Conservation (phyloP, 1,140 invertebrate genomes). For the Whitmania pigra region DNA sequence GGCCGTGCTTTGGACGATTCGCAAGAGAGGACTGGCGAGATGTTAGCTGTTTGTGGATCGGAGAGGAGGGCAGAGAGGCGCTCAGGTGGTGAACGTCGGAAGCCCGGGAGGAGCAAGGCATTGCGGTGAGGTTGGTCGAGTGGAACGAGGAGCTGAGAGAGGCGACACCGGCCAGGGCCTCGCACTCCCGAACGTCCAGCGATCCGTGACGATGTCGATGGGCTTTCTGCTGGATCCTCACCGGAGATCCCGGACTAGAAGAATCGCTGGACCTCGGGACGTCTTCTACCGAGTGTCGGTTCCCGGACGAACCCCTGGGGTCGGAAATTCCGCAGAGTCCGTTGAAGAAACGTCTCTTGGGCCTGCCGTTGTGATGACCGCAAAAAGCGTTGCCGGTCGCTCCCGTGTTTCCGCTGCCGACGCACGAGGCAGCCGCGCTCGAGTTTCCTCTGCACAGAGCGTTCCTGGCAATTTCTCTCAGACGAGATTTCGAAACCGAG, state of each 20-base stretch:
- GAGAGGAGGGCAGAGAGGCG: constrained; percentile 35
- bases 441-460: constrained; percentile 15
- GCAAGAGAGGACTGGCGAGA: too few relatives aligned
- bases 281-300: background rate
- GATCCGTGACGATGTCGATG: background rate
- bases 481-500: background rate
- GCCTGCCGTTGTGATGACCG: background rate
- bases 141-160: background rate
- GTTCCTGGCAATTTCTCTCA: constrained; percentile 13
- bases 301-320: background rate
- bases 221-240: background rate
- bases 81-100: constrained; percentile 21
- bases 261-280: constrained; percentile 15
- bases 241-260: constrained; percentile 13
- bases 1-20: too few relatives aligned
- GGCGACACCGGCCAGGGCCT: background rate
- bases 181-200: background rate
- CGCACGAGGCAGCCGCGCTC: background rate
- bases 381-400: background rate
- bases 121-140: background rate
- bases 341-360: constrained; percentile 1
- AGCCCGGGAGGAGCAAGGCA: background rate
- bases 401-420: background rate
- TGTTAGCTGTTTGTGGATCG: constrained; percentile 25
- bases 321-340: constrained; percentile 14